Conservation (phyloP, 2,888 invertebrate genomes). For the Nomada ruficornis region DNA sequence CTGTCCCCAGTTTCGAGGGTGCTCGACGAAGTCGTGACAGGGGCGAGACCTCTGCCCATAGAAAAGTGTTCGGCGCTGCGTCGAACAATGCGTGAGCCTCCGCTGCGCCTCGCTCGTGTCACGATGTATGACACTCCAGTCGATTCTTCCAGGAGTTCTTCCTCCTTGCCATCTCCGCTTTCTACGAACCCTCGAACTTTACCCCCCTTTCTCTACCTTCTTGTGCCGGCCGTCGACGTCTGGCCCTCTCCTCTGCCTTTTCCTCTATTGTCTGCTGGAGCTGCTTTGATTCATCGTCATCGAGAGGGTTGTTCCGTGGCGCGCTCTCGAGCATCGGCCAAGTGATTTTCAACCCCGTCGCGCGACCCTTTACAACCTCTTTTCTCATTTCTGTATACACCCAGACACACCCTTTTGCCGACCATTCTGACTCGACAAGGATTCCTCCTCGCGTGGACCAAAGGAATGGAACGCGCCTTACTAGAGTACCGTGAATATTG, state of each 20-base stretch:
- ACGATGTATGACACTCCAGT: slow-evolving; percentile 64
- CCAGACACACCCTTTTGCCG: slow-evolving; percentile 32
- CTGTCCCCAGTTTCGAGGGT: slow-evolving; percentile 42
- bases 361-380: slow-evolving; percentile 60
- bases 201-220: not conserved
- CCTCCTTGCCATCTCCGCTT: slow-evolving; percentile 48
- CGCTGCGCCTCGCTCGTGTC: slow-evolving; percentile 25
- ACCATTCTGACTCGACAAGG: slow-evolving; percentile 19
- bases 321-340: slow-evolving; percentile 69
- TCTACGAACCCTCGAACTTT: slow-evolving; percentile 51
- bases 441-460: slow-evolving; percentile 8
- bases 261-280: slow-evolving; percentile 49
- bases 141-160: slow-evolving; percentile 56
- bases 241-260: slow-evolving; percentile 26
- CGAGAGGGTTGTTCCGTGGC: slow-evolving; percentile 70
- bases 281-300: slow-evolving; percentile 74
- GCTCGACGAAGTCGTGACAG: slow-evolving; percentile 31
- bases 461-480: not conserved
- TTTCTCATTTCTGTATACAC: slow-evolving; percentile 54
- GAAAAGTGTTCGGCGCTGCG: slow-evolving; percentile 54
- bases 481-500: not conserved
- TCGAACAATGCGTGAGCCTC: slow-evolving; percentile 63
- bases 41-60: slow-evolving; percentile 39
- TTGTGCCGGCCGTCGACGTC: slow-evolving; percentile 35
- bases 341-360: slow-evolving; percentile 74